phyloP scores from a whole-genome alignment of 2,113 vertebrate genomes.

The Corythoichthys intestinalis region DNA sequence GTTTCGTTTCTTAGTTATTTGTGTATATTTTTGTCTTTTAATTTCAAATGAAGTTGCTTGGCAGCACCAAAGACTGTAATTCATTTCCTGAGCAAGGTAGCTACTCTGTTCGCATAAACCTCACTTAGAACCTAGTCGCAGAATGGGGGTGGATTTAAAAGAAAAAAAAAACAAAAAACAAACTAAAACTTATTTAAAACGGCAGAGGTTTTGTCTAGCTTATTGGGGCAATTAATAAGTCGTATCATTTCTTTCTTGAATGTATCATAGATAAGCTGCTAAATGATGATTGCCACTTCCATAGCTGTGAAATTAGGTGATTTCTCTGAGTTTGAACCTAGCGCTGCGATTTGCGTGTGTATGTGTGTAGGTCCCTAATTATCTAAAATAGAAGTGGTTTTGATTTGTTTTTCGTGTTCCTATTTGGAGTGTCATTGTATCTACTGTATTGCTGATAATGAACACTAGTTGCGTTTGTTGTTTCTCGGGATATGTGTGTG shows the following conservation, averaged over 20 bases:
- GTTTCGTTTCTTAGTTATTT: conserved; percentile 71
- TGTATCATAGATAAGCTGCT: conserved; percentile 99
- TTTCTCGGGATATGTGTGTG: conserved; percentile 76
- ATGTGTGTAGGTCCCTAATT: conserved; percentile 89
- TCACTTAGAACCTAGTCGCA: conserved; percentile 91
- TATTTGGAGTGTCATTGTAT: conserved; percentile 98
- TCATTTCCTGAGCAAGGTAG: conserved; percentile 96
- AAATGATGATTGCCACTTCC: conserved; percentile 99
- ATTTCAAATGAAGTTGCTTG: conserved; percentile 94
- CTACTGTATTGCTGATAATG: conserved; percentile 99
- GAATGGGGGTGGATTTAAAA: conserved; percentile 78
- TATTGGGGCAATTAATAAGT: conserved; percentile 95
- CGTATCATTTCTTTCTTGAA: conserved; percentile 99
- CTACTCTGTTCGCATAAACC: conserved; percentile 95
- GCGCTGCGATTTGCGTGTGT: conserved; percentile 81
- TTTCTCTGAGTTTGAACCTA: conserved; percentile 92
- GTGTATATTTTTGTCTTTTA: conserved; percentile 70
- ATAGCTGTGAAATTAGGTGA: conserved; percentile 99
- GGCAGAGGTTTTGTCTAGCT: conserved; percentile 91
- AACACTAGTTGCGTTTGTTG: conserved; percentile 89
- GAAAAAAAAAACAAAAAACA: conserved; percentile 79
- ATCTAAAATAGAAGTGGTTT: conserved; percentile 94
- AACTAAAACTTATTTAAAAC: conserved; percentile 75
- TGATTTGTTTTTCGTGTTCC: conserved; percentile 82
- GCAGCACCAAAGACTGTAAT: conserved; percentile 99